A percentile compares a stretch with the other conserved stretches of the same genome.
These are phyloP conservation scores for Brenthis daphne DNA, from an alignment of 2,888 invertebrate genomes.

Conservation along the genomic window DNA sequence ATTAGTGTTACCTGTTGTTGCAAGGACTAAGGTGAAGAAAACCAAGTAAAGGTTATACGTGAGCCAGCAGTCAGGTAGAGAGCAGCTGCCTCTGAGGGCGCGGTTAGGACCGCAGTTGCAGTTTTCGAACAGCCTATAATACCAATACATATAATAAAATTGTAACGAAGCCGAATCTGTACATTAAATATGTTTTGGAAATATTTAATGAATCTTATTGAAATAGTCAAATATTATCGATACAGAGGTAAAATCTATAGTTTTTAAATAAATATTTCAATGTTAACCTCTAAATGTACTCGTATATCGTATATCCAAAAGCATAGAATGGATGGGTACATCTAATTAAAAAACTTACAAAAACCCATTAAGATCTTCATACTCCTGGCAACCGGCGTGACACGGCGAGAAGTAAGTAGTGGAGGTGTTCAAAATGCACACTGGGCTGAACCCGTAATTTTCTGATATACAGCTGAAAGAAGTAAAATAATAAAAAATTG, in stretches of 20 bases:
- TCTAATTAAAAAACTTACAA: conserved; percentile 52
- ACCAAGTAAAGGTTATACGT: conserved; percentile 61
- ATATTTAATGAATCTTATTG: no score
- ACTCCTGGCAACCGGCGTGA: conserved; percentile 61
- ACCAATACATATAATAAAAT: neutral
- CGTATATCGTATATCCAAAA: no score
- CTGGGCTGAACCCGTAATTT: conserved; percentile 66
- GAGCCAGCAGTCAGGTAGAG: conserved; percentile 51
- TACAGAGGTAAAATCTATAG: no score
- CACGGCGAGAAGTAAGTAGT: conserved; percentile 71
- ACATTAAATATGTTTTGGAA: neutral
- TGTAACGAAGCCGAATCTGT: neutral
- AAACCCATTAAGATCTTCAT: conserved; percentile 62
- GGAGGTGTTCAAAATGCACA: conserved; percentile 57
- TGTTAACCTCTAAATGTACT: no score
- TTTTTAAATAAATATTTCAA: no score
- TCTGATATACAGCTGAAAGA: conserved; percentile 58
- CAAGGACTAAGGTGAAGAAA: conserved; percentile 61
- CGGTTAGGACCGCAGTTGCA: conserved; percentile 58
- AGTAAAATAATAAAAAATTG: no score
- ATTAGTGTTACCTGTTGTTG: conserved; percentile 55
- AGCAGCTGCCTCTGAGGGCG: conserved; percentile 66
- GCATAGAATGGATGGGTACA: no score
- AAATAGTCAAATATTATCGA: no score
- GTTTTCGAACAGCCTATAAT: conserved; percentile 56